Conservation (phyloP, 2,888 invertebrate genomes). For the Drosophila kokeensis region DNA sequence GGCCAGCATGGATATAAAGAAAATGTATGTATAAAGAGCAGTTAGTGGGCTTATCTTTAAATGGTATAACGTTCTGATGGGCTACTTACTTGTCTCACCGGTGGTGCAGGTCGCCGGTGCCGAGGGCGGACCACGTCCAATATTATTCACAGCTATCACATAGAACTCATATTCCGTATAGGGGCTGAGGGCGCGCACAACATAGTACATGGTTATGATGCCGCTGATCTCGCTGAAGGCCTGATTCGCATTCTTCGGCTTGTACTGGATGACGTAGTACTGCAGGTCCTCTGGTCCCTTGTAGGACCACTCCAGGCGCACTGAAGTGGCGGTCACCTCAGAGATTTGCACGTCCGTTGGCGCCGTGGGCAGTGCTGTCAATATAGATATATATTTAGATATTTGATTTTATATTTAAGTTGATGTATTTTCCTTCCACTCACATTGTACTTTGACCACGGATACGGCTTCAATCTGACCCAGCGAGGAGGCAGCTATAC, state of each 20-base stretch:
- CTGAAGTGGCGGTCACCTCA: conserved; percentile 97
- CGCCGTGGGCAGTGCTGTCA: conserved; percentile 93
- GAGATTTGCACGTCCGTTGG: conserved; percentile 96
- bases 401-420: not conserved
- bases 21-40: conserved; percentile 17
- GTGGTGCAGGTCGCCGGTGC: conserved; percentile 96
- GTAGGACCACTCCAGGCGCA: conserved; percentile 96
- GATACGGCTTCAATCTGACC: conserved; percentile 95
- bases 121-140: conserved; percentile 96
- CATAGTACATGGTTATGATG: conserved; percentile 96
- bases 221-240: conserved; percentile 97
- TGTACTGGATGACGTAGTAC: conserved; percentile 98
- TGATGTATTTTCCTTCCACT: conserved; percentile 83
- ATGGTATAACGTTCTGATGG: conserved; percentile 1
- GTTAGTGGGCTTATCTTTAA: conserved; percentile 42
- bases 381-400: not conserved
- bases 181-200: conserved; percentile 94
- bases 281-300: conserved; percentile 95
- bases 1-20: conserved; percentile 32
- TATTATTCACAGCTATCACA: conserved; percentile 97
- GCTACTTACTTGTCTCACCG: conserved; percentile 95
- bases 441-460: conserved; percentile 98
- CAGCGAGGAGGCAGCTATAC: conserved; percentile 96
- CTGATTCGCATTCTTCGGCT: conserved; percentile 96
- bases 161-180: conserved; percentile 98